These are phyloP conservation scores for Equus przewalskii DNA, from an alignment of 2,113 vertebrate genomes.

Conservation along the genomic window DNA sequence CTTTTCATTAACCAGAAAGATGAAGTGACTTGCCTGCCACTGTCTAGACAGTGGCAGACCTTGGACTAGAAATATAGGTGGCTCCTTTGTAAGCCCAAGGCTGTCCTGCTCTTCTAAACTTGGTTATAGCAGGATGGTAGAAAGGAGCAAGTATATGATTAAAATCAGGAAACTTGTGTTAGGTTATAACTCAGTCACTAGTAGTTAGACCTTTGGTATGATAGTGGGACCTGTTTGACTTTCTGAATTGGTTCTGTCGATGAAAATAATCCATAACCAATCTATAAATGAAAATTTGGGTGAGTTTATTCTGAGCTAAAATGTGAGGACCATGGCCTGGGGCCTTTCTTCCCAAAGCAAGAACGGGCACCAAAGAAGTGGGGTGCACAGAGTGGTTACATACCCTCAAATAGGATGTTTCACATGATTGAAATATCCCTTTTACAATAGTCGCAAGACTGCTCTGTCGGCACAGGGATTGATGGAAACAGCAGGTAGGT, in stretches of 20 bases:
- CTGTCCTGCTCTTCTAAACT: background rate
- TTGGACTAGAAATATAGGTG: conserved; percentile 27
- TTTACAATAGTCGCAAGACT: too few relatives aligned
- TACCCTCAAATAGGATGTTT: too few relatives aligned
- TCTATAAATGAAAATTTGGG: too few relatives aligned
- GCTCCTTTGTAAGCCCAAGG: conserved; percentile 23
- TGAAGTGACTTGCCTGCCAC: conserved; percentile 60
- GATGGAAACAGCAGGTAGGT: too few relatives aligned
- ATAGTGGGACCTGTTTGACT: background rate
- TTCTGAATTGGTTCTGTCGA: background rate
- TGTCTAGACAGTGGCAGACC: conserved; percentile 74
- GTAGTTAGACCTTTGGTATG: background rate
- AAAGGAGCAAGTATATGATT: background rate
- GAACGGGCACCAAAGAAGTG: too few relatives aligned
- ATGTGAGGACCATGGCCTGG: too few relatives aligned
- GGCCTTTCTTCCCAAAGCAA: too few relatives aligned
- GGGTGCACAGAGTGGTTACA: too few relatives aligned
- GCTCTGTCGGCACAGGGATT: too few relatives aligned
- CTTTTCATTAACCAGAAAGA: conserved; percentile 83
- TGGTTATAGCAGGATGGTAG: background rate
- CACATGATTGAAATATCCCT: too few relatives aligned
- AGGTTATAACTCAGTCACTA: background rate
- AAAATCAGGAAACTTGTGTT: background rate
- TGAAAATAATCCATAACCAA: too few relatives aligned
- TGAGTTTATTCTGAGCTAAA: too few relatives aligned